Conservation (phyloP, 2,113 vertebrate species). For the Charadrius vociferus region DNA sequence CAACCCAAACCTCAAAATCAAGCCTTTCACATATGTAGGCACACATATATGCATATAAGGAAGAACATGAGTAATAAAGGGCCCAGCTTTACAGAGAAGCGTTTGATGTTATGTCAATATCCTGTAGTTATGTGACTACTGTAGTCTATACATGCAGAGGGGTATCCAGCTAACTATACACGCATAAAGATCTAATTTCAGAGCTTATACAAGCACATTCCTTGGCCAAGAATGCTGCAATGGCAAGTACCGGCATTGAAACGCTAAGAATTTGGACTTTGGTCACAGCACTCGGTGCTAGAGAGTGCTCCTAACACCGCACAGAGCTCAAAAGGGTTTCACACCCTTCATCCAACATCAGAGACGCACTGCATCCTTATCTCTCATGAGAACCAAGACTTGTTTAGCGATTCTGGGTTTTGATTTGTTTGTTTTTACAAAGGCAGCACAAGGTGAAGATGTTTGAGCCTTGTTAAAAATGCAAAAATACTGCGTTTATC, state of each 20-base stretch:
- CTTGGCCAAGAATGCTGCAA: neutral
- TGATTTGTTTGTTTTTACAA: neutral
- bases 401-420: accelerated
- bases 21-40: neutral
- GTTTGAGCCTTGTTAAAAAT: neutral
- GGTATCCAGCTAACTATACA: neutral
- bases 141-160: neutral
- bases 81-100: neutral
- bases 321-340: neutral
- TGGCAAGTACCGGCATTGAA: neutral
- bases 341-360: neutral
- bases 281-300: neutral
- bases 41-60: neutral
- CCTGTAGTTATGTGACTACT: neutral
- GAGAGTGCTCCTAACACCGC: accelerated
- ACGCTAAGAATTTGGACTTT: neutral
- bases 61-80: neutral
- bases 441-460: neutral
- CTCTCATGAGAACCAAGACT: accelerated
- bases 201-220: neutral
- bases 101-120: neutral
- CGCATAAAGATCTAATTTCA: neutral
- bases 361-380: neutral
- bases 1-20: neutral
- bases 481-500: neutral